These are phyloP conservation scores for Agrotis segetum DNA, from an alignment of 2,888 invertebrate species.

Conservation along the genomic window DNA sequence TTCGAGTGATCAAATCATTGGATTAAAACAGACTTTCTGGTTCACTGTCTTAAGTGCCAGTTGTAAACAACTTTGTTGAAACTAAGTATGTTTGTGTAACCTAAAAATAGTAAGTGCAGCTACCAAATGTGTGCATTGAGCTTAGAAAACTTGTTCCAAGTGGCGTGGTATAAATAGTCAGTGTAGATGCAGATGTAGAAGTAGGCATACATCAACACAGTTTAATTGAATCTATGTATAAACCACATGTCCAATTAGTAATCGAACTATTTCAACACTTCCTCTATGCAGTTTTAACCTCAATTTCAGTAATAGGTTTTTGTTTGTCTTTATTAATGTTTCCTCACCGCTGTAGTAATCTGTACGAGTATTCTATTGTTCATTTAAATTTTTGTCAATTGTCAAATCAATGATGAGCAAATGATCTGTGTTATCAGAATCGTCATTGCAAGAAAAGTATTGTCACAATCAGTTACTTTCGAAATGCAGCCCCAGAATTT, in stretches of 20 bases:
- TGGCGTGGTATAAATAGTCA: constrained; percentile 55
- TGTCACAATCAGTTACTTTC: constrained; percentile 27
- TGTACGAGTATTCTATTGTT: neutral
- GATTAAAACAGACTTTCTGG: constrained; percentile 50
- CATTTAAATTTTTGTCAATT: neutral
- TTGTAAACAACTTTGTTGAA: constrained; percentile 63
- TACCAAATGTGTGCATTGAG: constrained; percentile 51
- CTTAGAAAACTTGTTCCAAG: constrained; percentile 56
- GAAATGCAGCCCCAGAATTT: constrained; percentile 21
- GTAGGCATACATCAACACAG: constrained; percentile 46
- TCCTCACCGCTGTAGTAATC: neutral
- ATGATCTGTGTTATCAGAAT: constrained; percentile 14
- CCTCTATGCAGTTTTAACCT: constrained; percentile 27
- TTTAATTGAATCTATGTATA: constrained; percentile 36
- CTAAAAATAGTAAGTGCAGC: constrained; percentile 66
- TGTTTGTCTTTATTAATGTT: constrained; percentile 2
- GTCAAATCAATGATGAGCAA: neutral
- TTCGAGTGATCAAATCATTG: constrained; percentile 51
- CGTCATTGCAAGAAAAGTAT: constrained; percentile 12
- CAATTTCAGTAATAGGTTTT: constrained; percentile 16
- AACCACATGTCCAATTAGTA: constrained; percentile 50
- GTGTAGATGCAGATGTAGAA: constrained; percentile 36
- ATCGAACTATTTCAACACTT: constrained; percentile 30
- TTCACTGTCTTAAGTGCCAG: constrained; percentile 55
- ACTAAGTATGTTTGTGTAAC: constrained; percentile 66